A percentile compares a stretch with the other conserved stretches of the same genome.
Conservation (phyloP, 37 sponge, comb jelly and placozoan species). For the Geodia barretti region DNA sequence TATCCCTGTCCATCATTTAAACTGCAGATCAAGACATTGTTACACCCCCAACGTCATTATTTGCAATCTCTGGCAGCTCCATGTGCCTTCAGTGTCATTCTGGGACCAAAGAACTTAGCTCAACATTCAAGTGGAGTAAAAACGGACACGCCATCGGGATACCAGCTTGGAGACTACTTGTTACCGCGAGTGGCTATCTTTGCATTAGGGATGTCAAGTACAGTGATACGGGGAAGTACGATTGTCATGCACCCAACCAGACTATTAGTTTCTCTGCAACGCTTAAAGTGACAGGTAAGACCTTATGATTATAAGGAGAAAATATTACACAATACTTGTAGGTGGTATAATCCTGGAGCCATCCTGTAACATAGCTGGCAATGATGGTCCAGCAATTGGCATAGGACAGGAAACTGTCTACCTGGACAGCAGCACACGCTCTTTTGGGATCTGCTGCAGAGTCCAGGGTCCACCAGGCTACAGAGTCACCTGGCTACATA, state of each 20-base stretch:
- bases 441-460: conserved; percentile 8
- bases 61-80: neutral
- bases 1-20: too few relatives aligned
- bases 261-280: neutral
- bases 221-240: conserved; percentile 6
- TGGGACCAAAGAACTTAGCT: neutral
- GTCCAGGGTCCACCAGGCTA: neutral
- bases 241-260: neutral
- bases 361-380: neutral
- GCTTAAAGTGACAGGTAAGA: neutral
- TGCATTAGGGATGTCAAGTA: conserved; percentile 12
- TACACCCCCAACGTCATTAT: neutral
- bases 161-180: neutral
- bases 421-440: neutral
- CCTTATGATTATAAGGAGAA: neutral
- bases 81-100: neutral
- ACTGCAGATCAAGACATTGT: neutral
- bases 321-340: too few relatives aligned
- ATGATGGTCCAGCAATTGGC: neutral
- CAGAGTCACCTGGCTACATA: neutral
- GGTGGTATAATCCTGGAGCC: neutral
- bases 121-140: neutral
- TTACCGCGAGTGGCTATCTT: conserved; percentile 1
- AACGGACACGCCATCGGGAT: neutral
- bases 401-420: conserved; percentile 10